These are phyloP conservation scores for Daubentonia madagascariensis DNA, from an alignment of 2,113 vertebrate species.

Conservation along the genomic window DNA sequence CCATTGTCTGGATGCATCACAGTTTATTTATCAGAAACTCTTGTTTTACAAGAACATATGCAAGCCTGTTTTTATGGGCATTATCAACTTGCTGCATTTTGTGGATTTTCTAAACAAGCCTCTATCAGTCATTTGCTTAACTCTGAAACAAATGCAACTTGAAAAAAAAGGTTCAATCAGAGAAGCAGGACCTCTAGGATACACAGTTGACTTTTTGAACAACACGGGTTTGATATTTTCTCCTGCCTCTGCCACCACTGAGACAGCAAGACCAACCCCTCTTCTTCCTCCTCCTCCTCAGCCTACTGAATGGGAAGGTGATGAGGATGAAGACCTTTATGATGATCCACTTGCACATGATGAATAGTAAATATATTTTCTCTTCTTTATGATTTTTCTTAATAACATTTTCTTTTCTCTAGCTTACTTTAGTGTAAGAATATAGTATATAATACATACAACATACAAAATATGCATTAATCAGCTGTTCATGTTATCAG, in stretches of 20 bases:
- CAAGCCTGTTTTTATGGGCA: neutral
- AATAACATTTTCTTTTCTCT: no score
- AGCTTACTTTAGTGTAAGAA: no score
- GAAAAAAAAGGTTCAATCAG: neutral
- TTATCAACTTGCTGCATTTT: neutral
- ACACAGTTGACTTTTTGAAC: neutral
- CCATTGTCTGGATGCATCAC: no score
- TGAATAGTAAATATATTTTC: no score
- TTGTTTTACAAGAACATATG: conserved; percentile 40
- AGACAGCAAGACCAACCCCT: neutral
- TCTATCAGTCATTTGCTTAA: conserved; percentile 46
- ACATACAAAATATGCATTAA: no score
- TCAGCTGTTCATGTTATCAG: no score
- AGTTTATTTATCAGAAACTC: neutral
- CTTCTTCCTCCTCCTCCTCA: neutral
- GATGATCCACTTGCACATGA: neutral
- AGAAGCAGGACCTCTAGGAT: neutral
- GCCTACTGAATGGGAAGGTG: neutral
- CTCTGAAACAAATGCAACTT: neutral
- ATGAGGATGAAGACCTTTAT: neutral
- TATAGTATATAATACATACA: no score
- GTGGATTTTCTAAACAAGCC: conserved; percentile 2
- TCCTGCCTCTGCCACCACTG: neutral
- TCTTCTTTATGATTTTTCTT: no score
- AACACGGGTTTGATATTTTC: neutral